phyloP scores from a whole-genome alignment of 2,888 invertebrate species.

The Lasioglossum oenotherae region DNA sequence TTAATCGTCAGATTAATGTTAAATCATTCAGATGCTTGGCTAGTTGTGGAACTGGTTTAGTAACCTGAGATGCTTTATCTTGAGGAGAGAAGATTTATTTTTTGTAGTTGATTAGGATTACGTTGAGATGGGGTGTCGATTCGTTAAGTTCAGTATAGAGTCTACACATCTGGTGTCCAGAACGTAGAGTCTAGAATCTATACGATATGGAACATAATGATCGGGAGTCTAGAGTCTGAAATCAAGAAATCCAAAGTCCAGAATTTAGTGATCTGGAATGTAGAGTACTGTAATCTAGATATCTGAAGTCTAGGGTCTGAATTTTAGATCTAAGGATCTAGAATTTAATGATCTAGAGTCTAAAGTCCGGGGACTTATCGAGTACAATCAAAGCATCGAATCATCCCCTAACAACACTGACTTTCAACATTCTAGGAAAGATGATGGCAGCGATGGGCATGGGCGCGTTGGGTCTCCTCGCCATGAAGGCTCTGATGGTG shows the following conservation, averaged over 20 bases:
- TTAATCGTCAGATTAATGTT: background rate
- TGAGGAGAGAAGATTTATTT: background rate
- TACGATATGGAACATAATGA: too few species aligned
- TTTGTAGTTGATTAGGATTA: background rate
- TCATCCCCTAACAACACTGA: background rate
- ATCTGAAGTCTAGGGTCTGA: too few species aligned
- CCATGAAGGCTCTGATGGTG: conserved; percentile 91
- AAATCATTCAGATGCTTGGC: background rate
- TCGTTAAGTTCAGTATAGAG: background rate
- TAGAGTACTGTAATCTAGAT: too few species aligned
- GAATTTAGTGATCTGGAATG: too few species aligned
- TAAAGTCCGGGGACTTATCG: too few species aligned
- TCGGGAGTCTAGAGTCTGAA: too few species aligned
- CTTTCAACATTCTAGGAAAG: conserved; percentile 84
- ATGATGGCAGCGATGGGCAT: conserved; percentile 91
- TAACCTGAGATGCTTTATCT: background rate
- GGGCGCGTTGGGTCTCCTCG: conserved; percentile 90
- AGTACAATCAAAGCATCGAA: too few species aligned
- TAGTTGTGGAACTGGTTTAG: background rate
- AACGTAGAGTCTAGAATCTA: too few species aligned
- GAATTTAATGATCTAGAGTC: too few species aligned
- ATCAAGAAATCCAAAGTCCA: too few species aligned
- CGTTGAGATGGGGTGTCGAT: background rate
- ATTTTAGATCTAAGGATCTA: too few species aligned
- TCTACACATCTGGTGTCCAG: too few species aligned